Base-by-base conservation (phyloP, 2,888 invertebrate species). In the Xylocampa areola region DNA sequence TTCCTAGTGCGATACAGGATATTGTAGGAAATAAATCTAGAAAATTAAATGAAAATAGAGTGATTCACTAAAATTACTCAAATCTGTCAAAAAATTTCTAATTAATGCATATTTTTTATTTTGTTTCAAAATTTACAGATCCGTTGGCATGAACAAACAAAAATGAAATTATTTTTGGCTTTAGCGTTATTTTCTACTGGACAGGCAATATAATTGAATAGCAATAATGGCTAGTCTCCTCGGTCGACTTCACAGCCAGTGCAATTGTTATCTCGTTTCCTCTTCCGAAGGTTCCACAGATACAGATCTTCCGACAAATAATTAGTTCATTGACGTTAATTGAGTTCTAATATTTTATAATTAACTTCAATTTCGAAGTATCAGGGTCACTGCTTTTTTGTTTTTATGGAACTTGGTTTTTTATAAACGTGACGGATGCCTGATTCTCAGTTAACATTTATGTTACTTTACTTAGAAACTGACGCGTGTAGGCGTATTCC, bases 221-320 rank as follows among this genome's bases (percentile, higher is more conserved):
- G 16, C 33, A 25, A n/a, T 30, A 19, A 17, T 25, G 25, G 10
- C 8, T 25, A 8, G 39, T 19, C 14, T 45, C 32, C 36, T 48
- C 53, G 59, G 64, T 70, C 64, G 48, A 70, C 49, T 58, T 64
- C 40, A 39, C 32, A 55, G 39, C 40, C 43, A 55, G 62, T 57
- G 66, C 63, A 47, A 58, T 50, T 47, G 30, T 47, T 60, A 67
- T 66, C 74, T 59, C 43, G 53, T 39, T 76, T 76, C 76, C 77
- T 73, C 49, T 30, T 17, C 21, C 29, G 70, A 76, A 74, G 77
- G 77, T 51, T 66, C 40, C 27, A 49, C 44, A 33, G 73, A 76
- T 73, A 69, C 40, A 30, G 33, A 73, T 73, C 73, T 62, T 67
- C 67, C 33, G 66, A 57, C 63, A 57, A 58, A 63, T 73, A 67